Evolutionary conservation across 2,113 vertebrate genomes (phyloP).

Genomic region (Apodemus speciosus): DNA sequence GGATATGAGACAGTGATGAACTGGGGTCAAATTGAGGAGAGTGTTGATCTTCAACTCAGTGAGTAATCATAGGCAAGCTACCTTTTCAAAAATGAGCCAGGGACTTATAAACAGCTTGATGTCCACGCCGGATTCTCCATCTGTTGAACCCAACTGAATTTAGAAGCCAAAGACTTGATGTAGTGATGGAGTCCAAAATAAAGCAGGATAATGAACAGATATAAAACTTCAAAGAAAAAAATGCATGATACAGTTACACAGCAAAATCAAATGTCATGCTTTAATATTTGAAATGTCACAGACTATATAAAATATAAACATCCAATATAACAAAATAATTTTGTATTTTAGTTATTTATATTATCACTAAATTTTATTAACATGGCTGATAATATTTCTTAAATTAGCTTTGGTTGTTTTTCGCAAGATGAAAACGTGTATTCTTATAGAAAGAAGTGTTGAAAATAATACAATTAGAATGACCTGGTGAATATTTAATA

Average conservation of each 20-base stretch:
- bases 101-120: background rate
- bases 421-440: background rate
- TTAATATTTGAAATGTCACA: background rate
- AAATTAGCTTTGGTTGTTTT: background rate
- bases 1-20: background rate
- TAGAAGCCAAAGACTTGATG: background rate
- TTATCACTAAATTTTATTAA: background rate
- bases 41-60: background rate
- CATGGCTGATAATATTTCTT: background rate
- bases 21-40: background rate
- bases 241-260: background rate
- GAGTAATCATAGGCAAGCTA: too few relatives aligned
- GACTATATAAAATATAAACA: background rate
- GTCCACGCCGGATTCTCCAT: background rate
- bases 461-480: background rate
- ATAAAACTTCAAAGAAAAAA: background rate
- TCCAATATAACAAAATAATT: background rate
- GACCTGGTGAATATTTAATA: background rate
- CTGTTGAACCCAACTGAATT: background rate
- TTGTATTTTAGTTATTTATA: background rate
- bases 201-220: background rate
- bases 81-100: background rate
- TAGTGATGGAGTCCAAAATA: too few relatives aligned
- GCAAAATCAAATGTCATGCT: background rate
- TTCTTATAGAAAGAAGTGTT: background rate